These are phyloP conservation scores for Notarius quadriscutis DNA, from an alignment of 2,113 vertebrate genomes.

Conservation along the genomic window DNA sequence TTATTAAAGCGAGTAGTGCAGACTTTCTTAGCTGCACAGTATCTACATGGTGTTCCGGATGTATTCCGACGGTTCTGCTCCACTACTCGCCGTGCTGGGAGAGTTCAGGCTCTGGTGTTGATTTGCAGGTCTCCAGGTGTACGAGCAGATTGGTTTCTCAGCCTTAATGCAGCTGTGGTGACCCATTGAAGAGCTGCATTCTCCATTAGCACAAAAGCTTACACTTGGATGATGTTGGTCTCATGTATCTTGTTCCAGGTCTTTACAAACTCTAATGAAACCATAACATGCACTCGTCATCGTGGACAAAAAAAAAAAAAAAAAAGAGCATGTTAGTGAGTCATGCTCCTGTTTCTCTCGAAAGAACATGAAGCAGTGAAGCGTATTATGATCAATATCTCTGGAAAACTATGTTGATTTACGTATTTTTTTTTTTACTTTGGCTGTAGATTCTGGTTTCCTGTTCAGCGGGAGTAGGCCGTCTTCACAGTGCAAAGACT, in stretches of 20 bases:
- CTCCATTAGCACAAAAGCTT: not conserved
- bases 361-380: not conserved
- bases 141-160: conserved; percentile 3
- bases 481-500: conserved; percentile 78
- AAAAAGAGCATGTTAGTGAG: not conserved
- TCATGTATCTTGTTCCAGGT: not conserved
- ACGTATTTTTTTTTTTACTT: not conserved
- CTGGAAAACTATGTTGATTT: conserved; percentile 6
- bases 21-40: not conserved
- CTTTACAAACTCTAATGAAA: conserved; percentile 20
- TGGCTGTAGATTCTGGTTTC: conserved; percentile 85
- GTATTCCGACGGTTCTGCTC: not conserved
- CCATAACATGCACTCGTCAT: not conserved
- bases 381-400: conserved; percentile 3
- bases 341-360: not conserved
- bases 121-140: conserved; percentile 2
- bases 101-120: conserved; percentile 1
- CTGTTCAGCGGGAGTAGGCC: conserved; percentile 94
- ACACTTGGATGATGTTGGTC: not conserved
- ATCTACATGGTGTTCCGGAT: not conserved
- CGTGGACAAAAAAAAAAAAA: no score
- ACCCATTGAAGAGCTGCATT: conserved; percentile 8
- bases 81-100: not conserved
- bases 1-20: not conserved
- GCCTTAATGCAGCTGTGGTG: conserved; percentile 2